Evolutionary conservation across 1,140 invertebrate species (phyloP).

Genomic region (Megathymus violae): DNA sequence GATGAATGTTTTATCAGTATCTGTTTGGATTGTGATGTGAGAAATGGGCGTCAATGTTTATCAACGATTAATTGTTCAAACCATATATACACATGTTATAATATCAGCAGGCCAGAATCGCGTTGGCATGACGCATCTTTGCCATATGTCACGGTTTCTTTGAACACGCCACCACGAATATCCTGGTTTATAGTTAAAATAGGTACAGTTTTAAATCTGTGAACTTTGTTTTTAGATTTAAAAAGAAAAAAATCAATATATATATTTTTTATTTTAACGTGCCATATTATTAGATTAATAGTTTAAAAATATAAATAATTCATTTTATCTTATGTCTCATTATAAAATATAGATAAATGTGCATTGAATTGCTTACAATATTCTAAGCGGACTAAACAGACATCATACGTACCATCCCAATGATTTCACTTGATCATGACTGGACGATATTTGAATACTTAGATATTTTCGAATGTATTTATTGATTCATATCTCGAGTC

Average conservation of each 20-base stretch:
- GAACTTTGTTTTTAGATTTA: too few relatives aligned
- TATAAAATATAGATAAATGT: too few relatives aligned
- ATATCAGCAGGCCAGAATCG: conserved; percentile 27
- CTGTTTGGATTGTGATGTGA: conserved; percentile 8
- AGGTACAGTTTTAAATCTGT: neutral
- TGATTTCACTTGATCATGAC: conserved; percentile 24
- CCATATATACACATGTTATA: conserved; percentile 21
- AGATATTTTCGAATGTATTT: neutral
- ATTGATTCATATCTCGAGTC: conserved; percentile 13
- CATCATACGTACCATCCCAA: conserved; percentile 3
- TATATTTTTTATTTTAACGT: too few relatives aligned
- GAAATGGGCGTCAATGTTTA: conserved; percentile 22
- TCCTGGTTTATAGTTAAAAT: conserved; percentile 17
- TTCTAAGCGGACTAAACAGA: neutral
- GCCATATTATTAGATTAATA: too few relatives aligned
- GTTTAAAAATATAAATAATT: too few relatives aligned
- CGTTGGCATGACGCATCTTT: conserved; percentile 57
- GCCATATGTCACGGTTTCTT: conserved; percentile 76
- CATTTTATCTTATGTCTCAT: too few relatives aligned
- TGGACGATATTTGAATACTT: conserved; percentile 6
- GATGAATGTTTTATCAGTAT: neutral
- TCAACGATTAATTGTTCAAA: conserved; percentile 16
- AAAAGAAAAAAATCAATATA: too few relatives aligned
- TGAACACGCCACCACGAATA: conserved; percentile 51
- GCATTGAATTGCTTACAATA: too few relatives aligned